These are phyloP conservation scores for Blomia tropicalis DNA, from an alignment of 2,888 invertebrate genomes.

Conservation along the genomic window DNA sequence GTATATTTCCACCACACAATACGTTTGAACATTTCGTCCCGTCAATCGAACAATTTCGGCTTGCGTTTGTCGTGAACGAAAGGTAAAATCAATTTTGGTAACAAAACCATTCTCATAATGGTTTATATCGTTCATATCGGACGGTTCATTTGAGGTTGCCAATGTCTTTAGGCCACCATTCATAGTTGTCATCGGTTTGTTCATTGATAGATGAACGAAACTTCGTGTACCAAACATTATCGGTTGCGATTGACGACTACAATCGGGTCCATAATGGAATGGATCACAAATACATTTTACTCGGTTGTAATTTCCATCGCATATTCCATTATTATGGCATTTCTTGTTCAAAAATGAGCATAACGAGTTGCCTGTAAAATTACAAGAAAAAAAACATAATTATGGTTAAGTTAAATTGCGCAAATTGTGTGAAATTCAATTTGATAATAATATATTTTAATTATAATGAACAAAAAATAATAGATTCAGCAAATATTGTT, in stretches of 20 bases:
- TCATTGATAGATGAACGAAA: conserved; percentile 32
- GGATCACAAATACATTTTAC: conserved; percentile 39
- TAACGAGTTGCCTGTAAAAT: conserved; percentile 14
- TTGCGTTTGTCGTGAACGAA: conserved; percentile 37
- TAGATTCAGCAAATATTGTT: too few species aligned
- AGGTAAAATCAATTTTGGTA: conserved; percentile 26
- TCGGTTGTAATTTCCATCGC: conserved; percentile 32
- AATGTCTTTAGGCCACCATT: not conserved
- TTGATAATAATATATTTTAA: not conserved
- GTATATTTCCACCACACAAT: conserved; percentile 35
- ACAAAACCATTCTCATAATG: not conserved
- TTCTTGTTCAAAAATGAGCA: not conserved
- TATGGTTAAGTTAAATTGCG: not conserved
- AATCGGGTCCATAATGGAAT: conserved; percentile 38
- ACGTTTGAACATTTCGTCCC: conserved; percentile 31
- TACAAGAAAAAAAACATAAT: not conserved
- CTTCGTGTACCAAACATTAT: conserved; percentile 33
- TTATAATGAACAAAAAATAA: too few species aligned
- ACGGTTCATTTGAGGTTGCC: not conserved
- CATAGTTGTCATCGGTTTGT: not conserved
- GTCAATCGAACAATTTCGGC: conserved; percentile 35
- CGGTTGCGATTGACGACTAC: conserved; percentile 32
- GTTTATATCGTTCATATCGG: not conserved
- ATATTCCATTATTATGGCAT: conserved; percentile 30
- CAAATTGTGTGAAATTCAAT: not conserved